These are phyloP conservation scores for Irena cyanogastra DNA, from an alignment of 2,113 vertebrate genomes.

Conservation along the genomic window DNA sequence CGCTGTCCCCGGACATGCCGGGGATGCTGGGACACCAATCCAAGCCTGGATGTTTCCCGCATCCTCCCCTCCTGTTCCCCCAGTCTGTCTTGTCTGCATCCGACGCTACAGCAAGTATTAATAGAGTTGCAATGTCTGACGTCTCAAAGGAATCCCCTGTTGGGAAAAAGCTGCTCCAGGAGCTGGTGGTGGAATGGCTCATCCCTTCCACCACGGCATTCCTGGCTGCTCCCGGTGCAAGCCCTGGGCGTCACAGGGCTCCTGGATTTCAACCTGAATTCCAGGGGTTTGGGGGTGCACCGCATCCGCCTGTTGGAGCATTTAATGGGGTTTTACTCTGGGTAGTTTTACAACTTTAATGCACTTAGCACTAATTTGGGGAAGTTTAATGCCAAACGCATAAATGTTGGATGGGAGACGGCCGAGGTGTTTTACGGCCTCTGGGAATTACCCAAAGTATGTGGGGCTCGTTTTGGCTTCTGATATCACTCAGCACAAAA, in stretches of 20 bases:
- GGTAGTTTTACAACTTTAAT: constrained; percentile 63
- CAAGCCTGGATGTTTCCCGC: neutral
- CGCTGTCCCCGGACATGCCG: neutral
- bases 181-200: neutral
- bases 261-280: constrained; percentile 3
- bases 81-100: constrained; percentile 49
- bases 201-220: neutral
- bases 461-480: constrained; percentile 58
- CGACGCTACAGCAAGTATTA: constrained; percentile 16
- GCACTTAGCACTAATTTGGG: constrained; percentile 70
- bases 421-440: constrained; percentile 65
- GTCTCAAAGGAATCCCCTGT: constrained; percentile 35
- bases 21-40: neutral
- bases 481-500: constrained; percentile 69
- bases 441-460: constrained; percentile 54
- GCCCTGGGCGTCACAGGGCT: neutral
- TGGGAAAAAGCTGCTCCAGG: neutral
- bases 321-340: constrained; percentile 47
- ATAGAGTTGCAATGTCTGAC: constrained; percentile 46
- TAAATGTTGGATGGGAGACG: constrained; percentile 60
- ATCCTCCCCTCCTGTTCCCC: neutral
- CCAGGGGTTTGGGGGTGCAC: constrained; percentile 17
- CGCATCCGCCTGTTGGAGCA: neutral
- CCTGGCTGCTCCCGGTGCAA: neutral
- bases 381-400: constrained; percentile 66